Conservation (phyloP, 2,797 vertebrate genomes). For the Carapus acus region DNA sequence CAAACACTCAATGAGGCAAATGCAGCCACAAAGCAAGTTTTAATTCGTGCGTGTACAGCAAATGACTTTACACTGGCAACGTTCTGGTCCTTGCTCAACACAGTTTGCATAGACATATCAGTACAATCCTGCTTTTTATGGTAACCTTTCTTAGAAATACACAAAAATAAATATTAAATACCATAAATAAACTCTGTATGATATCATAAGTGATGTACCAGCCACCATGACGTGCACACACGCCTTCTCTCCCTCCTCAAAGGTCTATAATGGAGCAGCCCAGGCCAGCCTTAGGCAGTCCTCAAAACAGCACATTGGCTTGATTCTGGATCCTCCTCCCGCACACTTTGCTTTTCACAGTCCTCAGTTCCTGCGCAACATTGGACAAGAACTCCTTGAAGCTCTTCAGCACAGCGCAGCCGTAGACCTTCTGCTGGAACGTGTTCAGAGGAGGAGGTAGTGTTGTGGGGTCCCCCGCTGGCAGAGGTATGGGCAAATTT, state of each 20-base stretch:
- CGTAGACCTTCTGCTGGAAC: constrained; percentile 79
- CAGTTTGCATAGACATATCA: constrained; percentile 6
- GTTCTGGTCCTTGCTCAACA: constrained; percentile 20
- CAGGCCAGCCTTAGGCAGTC: constrained; percentile 33
- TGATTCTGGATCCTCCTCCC: constrained; percentile 26
- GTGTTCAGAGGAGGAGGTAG: constrained; percentile 66
- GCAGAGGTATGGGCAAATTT: constrained; percentile 64
- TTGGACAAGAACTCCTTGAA: constrained; percentile 64
- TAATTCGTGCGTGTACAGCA: constrained; percentile 28
- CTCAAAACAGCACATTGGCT: constrained; percentile 27
- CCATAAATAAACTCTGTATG: constrained; percentile 55
- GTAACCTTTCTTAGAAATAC: constrained; percentile 24
- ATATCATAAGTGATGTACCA: constrained; percentile 38
- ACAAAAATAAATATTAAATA: constrained; percentile 75
- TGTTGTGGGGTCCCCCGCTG: constrained; percentile 52
- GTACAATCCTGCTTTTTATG: constrained; percentile 5
- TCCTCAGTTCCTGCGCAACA: constrained; percentile 54
- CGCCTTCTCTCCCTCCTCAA: constrained; percentile 36
- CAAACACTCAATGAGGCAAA: too few species aligned
- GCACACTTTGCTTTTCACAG: constrained; percentile 54
- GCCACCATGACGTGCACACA: constrained; percentile 38
- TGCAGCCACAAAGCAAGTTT: constrained; percentile 25
- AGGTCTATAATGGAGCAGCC: constrained; percentile 12
- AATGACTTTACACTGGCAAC: constrained; percentile 32
- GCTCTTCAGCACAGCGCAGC: constrained; percentile 71